These are phyloP conservation scores for Eubasilissa regina DNA, from an alignment of 1,140 invertebrate species.

Conservation along the genomic window DNA sequence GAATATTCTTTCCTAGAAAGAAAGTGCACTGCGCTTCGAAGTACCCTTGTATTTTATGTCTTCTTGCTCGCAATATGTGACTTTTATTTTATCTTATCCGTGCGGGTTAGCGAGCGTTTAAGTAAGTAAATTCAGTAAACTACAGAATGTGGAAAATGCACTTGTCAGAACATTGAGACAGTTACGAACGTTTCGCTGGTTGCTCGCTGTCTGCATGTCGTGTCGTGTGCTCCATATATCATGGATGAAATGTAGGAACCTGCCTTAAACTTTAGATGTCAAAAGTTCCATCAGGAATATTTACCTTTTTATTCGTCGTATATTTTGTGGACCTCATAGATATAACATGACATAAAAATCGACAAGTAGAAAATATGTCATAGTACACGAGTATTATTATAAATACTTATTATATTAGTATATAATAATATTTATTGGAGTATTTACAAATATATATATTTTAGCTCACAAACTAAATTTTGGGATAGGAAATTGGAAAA, in stretches of 20 bases:
- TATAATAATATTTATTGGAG: too few species aligned
- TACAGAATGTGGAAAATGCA: conserved; percentile 38
- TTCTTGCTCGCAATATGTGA: neutral
- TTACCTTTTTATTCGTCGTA: neutral
- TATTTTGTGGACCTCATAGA: neutral
- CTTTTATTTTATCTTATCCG: conserved; percentile 7
- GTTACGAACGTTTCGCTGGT: conserved; percentile 14
- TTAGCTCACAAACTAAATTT: too few species aligned
- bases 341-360: too few species aligned
- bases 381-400: too few species aligned
- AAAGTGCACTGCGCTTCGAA: too few species aligned
- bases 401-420: too few species aligned
- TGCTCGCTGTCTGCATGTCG: conserved; percentile 13
- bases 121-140: neutral
- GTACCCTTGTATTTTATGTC: too few species aligned
- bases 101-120: conserved; percentile 21
- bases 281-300: neutral
- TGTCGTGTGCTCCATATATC: neutral
- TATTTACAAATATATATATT: too few species aligned
- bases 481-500: too few species aligned
- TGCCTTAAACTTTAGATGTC: neutral
- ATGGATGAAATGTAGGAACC: neutral
- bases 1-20: too few species aligned
- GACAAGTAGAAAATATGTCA: too few species aligned
- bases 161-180: conserved; percentile 36